Evolutionary conservation across 2,888 invertebrate species (phyloP).

Genomic region (Cremastinae sp.): DNA sequence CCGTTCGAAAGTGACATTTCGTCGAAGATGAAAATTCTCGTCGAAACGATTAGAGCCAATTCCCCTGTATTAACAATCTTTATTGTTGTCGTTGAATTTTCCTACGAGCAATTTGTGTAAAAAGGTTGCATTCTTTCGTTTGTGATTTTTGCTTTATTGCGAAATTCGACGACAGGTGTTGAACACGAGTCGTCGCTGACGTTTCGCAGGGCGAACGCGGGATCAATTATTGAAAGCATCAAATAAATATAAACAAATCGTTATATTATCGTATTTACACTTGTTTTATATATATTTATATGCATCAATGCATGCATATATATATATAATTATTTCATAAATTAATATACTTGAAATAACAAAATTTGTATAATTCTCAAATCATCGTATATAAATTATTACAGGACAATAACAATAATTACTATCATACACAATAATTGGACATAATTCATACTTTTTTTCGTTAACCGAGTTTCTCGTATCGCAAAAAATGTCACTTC

Average conservation of each 20-base stretch:
- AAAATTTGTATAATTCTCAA: constrained; percentile 30
- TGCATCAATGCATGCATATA: too few species aligned
- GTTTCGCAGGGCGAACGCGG: neutral
- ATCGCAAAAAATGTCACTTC: constrained; percentile 27
- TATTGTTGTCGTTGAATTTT: too few species aligned
- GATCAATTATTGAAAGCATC: constrained; percentile 23
- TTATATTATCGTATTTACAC: constrained; percentile 22
- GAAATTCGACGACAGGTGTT: too few species aligned
- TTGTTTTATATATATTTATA: too few species aligned
- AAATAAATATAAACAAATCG: constrained; percentile 24
- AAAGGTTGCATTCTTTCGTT: too few species aligned
- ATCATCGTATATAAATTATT: constrained; percentile 29
- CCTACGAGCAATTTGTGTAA: too few species aligned
- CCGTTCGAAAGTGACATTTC: too few species aligned
- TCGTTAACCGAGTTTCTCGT: neutral
- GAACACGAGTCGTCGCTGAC: neutral
- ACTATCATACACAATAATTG: constrained; percentile 24
- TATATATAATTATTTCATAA: constrained; percentile 34
- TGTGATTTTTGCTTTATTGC: too few species aligned
- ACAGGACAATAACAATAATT: constrained; percentile 29
- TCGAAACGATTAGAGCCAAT: too few species aligned
- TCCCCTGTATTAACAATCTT: too few species aligned
- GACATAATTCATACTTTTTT: constrained; percentile 19
- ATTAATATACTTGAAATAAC: constrained; percentile 40
- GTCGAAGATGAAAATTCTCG: too few species aligned